Conservation (phyloP, 2,113 vertebrate species). For the Ailurus styani region DNA sequence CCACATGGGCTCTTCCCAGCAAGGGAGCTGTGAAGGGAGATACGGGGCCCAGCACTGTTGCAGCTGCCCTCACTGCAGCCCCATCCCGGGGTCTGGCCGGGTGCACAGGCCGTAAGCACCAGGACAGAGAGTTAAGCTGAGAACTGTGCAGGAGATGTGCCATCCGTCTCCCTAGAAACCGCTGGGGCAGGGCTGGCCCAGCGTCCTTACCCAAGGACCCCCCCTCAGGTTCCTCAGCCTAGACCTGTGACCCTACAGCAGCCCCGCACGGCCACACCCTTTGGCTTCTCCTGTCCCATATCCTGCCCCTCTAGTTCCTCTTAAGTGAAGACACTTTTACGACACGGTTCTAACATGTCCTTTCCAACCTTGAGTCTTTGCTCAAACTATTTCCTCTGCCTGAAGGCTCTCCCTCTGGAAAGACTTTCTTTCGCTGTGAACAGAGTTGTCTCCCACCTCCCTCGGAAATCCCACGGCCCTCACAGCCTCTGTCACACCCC, state of each 20-base stretch:
- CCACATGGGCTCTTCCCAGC: background rate
- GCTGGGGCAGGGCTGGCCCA: background rate
- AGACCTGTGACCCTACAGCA: background rate
- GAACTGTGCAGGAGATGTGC: fast-evolving
- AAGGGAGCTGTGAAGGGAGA: background rate
- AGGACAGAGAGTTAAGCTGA: background rate
- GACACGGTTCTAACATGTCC: fast-evolving
- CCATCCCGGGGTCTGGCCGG: background rate
- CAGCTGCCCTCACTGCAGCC: background rate
- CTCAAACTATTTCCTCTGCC: background rate
- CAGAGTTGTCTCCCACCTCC: background rate
- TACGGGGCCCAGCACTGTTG: background rate
- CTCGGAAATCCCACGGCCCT: background rate
- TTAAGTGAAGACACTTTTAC: background rate
- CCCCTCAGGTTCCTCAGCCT: background rate
- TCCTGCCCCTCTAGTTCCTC: background rate
- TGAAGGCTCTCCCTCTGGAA: background rate
- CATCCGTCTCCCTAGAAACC: background rate
- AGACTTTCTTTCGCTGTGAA: background rate
- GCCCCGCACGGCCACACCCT: fast-evolving
- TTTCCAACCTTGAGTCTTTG: background rate
- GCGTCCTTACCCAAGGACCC: background rate
- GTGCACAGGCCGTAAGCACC: background rate
- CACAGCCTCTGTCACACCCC: background rate
- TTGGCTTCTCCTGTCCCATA: background rate